Evolutionary conservation across 2,888 invertebrate genomes (phyloP), one percentile per base, ranked within the genome.

Genomic region (Thysanoteuthis rhombus): DNA sequence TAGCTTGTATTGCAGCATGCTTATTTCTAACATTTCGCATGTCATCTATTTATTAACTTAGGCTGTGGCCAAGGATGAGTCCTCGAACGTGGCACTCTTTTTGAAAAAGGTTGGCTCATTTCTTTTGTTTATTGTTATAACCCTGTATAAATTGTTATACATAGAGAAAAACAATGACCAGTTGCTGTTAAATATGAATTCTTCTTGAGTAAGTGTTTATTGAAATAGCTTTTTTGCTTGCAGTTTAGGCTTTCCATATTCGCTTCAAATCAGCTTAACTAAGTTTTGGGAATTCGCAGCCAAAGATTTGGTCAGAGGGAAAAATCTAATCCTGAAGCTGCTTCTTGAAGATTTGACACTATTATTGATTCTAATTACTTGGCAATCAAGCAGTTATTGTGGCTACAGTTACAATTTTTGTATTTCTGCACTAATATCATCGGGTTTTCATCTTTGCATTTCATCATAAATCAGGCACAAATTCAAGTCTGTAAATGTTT

Each of bases 21-120:
- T 45, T 92, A 45, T 40, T 45, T 92, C 92, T 92, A 92, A 92
- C 92, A 45, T 92, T 45, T 92, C 42, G 92, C 92, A 92, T 92
- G 92, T 92, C 40, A 40, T 92, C 92, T 92, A 39, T 92, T 92
- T 92, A 92, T 92, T 92, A 92, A 92, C 92, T 42, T 92, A 92
- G 92, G 92, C 42, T 92, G 92, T 92, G 92, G 45, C 45, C 92
- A 92, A 45, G 42, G 92, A 92, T 32, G 92, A 92, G 40, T 92
- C 32, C 39, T 38, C 45, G n/a, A 92, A 38, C 39, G 28, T 40
- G 42, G 45, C 45, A 45, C n/a, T 92, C 40, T 92, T 45, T 45
- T 45, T 92, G 36, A 92, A 92, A 92, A 92, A 92, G 92, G 92
- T 92, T 92, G 92, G 92, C 92, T 16, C 92, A 42, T 92, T 92